phyloP scores from a whole-genome alignment of 2,888 invertebrate genomes.

The Chloroclysta siterata region DNA sequence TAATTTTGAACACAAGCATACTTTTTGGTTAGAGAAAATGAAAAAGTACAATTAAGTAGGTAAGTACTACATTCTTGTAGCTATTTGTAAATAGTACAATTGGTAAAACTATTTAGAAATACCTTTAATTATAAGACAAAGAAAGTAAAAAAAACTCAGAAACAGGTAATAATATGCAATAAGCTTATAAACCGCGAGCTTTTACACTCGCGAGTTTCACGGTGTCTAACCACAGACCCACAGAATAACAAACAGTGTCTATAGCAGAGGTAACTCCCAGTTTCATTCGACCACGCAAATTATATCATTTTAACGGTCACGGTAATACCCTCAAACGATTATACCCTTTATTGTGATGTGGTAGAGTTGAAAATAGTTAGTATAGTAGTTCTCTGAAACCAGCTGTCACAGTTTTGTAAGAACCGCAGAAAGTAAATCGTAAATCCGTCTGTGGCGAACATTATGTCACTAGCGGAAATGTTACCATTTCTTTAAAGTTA shows the following conservation, averaged over 20 bases:
- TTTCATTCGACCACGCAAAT: constrained; percentile 68
- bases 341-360: constrained; percentile 30
- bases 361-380: constrained; percentile 35
- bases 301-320: constrained; percentile 62
- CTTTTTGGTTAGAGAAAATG: too few species aligned
- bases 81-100: too few species aligned
- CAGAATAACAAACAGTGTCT: constrained; percentile 17
- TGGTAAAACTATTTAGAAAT: background rate
- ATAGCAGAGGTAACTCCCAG: constrained; percentile 51
- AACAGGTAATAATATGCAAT: constrained; percentile 8
- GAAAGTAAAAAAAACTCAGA: background rate
- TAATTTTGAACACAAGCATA: background rate
- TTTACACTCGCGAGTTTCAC: constrained; percentile 20
- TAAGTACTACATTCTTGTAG: too few species aligned
- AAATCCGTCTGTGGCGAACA: constrained; percentile 58
- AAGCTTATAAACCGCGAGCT: constrained; percentile 24
- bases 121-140: background rate
- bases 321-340: constrained; percentile 37
- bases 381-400: constrained; percentile 30
- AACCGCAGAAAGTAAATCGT: constrained; percentile 68
- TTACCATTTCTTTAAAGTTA: constrained; percentile 41
- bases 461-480: constrained; percentile 61
- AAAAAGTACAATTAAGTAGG: too few species aligned
- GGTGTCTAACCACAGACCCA: constrained; percentile 23
- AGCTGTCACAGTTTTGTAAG: constrained; percentile 56